A percentile compares a stretch with the other conserved stretches of the same genome.
Conservation (phyloP, 2,797 vertebrate genomes). For the Phoxinus dragarum region DNA sequence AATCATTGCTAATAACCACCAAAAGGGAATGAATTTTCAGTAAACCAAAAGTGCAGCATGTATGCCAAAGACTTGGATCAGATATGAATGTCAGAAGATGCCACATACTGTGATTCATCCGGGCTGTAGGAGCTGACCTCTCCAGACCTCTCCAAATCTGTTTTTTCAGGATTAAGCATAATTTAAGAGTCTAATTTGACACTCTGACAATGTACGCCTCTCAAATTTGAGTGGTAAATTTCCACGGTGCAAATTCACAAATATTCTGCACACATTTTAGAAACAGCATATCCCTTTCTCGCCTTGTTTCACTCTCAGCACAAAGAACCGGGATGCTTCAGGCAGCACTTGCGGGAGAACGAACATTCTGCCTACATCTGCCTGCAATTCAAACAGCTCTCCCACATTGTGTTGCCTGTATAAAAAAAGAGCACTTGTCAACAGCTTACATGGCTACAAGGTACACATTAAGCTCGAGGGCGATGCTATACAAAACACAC, state of each 20-base stretch:
- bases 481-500: slow-evolving; percentile 57
- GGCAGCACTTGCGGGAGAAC: slow-evolving; percentile 52
- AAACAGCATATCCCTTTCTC: slow-evolving; percentile 33
- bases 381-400: slow-evolving; percentile 61
- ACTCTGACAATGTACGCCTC: neutral
- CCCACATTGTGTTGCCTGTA: slow-evolving; percentile 51
- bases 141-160: slow-evolving; percentile 27
- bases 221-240: slow-evolving; percentile 11
- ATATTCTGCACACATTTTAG: slow-evolving; percentile 40
- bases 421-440: slow-evolving; percentile 43
- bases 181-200: slow-evolving; percentile 31
- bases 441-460: slow-evolving; percentile 54
- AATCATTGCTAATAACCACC: neutral
- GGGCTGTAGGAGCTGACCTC: slow-evolving; percentile 51
- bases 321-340: slow-evolving; percentile 54
- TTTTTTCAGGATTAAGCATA: slow-evolving; percentile 38
- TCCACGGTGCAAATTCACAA: slow-evolving; percentile 1
- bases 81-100: slow-evolving; percentile 52
- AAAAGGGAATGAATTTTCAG: neutral
- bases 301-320: slow-evolving; percentile 36
- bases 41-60: slow-evolving; percentile 21
- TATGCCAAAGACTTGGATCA: slow-evolving; percentile 52
- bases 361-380: slow-evolving; percentile 61
- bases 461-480: slow-evolving; percentile 57
- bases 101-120: slow-evolving; percentile 52